Percentiles rank a stretch among this genome's conserved stretches.
Evolutionary conservation across 1,140 invertebrate genomes (phyloP).

Genomic region (Helicoverpa zea): DNA sequence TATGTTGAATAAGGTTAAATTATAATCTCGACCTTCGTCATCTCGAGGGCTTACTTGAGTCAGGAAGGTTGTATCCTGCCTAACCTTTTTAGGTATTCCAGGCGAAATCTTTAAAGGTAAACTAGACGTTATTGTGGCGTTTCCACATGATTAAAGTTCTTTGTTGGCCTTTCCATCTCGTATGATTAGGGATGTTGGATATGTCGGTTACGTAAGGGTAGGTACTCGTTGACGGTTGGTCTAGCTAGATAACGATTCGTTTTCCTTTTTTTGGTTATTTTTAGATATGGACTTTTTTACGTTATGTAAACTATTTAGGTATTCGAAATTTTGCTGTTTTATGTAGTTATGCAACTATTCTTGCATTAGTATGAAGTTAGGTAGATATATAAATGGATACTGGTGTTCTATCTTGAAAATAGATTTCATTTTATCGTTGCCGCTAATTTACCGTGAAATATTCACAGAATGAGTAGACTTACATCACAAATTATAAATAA

Average conservation of each 20-base stretch:
- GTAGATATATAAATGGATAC: too few species aligned
- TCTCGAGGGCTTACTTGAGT: background rate
- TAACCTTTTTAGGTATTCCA: conserved; percentile 27
- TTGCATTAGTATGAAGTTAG: too few species aligned
- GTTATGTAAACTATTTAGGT: too few species aligned
- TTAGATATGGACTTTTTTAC: background rate
- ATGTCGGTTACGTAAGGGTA: background rate
- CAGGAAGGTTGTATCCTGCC: background rate
- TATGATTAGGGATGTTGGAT: background rate
- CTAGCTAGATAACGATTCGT: background rate
- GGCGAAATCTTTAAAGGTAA: conserved; percentile 7
- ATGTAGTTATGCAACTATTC: too few species aligned
- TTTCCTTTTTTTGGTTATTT: background rate
- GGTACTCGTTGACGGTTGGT: background rate
- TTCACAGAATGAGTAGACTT: background rate
- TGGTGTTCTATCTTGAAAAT: too few species aligned
- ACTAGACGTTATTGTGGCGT: background rate
- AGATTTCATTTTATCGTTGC: too few species aligned
- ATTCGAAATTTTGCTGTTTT: too few species aligned
- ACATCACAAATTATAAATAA: background rate
- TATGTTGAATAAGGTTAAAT: conserved; percentile 27
- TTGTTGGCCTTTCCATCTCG: background rate
- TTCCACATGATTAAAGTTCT: conserved; percentile 6
- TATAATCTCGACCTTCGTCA: conserved; percentile 24
- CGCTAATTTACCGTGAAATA: too few species aligned